Evolutionary conservation across 2,888 invertebrate species (phyloP).

Genomic region (Plagiodera versicolora): DNA sequence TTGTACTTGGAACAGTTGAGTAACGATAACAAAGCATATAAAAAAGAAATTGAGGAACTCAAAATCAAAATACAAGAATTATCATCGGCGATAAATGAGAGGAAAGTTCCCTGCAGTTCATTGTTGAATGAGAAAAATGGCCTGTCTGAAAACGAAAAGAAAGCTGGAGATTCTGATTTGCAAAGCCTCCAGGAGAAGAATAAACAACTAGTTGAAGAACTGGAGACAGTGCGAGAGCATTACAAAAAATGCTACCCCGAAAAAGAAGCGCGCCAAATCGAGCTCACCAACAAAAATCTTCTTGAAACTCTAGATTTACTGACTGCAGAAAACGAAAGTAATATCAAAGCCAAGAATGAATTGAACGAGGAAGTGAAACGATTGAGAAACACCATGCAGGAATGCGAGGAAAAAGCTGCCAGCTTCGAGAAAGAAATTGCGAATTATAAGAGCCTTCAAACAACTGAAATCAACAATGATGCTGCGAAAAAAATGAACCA

Average conservation of each 20-base stretch:
- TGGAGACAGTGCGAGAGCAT: neutral
- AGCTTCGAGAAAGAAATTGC: constrained; percentile 9
- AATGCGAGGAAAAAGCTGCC: neutral
- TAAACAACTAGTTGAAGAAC: constrained; percentile 7
- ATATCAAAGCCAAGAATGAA: constrained; percentile 11
- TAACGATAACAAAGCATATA: neutral
- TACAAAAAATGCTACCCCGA: constrained; percentile 8
- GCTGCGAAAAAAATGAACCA: too few relatives aligned
- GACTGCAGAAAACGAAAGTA: constrained; percentile 15
- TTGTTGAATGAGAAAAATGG: neutral
- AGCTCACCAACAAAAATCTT: constrained; percentile 6
- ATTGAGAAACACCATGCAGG: neutral
- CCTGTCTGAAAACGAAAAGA: neutral
- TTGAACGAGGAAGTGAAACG: constrained; percentile 1
- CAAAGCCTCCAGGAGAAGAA: neutral
- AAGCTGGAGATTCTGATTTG: neutral
- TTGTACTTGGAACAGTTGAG: too few relatives aligned
- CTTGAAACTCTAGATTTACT: constrained; percentile 9
- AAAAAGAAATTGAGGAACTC: neutral
- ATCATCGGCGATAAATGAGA: neutral
- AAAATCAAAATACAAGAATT: neutral
- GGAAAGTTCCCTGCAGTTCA: neutral
- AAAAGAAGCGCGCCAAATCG: constrained; percentile 4
- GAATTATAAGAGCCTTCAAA: neutral
- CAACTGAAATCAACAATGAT: neutral